Evolutionary conservation across 2,888 invertebrate genomes (phyloP), one percentile per base, ranked within the genome.

Genomic region (Chrysomela aeneicollis): DNA sequence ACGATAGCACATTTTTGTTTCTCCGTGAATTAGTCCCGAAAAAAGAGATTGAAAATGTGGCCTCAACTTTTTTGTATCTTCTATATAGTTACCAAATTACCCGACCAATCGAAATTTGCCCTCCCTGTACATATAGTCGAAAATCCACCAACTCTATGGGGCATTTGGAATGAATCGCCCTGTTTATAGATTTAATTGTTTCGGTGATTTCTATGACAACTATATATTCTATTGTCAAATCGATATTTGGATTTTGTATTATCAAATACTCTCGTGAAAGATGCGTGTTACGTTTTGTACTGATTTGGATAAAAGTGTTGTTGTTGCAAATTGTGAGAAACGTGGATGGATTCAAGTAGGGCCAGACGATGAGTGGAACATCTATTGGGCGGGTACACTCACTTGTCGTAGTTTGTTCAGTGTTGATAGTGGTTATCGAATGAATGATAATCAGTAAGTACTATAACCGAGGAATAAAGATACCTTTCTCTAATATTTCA

Each of bases 351-450:
- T 86, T 8, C 92, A 92, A 81, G 96, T 94, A 0, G 89, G 90
- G 0, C 90, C 93, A 0, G 95, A 96, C 73, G 96, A 95, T 77
- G 94, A 96, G 75, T 97, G 97, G 97, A 95, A 97, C 81, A 91
- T 97, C 79, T 97, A 97, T 81, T 97, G 97, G 96, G 93, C 96
- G 2, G 92, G 92, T 63, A 94, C 95, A 1, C 90, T 91, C 77
- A 95, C 93, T n/a, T 95, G 95, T 74, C 87, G 96, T 63, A 93
- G 89, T 76, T 89, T 97, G 67, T 97, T 97, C 79, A 95, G 95
- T 78, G 91, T 95, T 12, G 97, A 97, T 77, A 93, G 90, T 78
- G 95, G 95, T 10, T 96, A 95, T 82, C 87, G 96, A 74, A 91
- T 97, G 90, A 90, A 90, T 74, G 95, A 97, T 82, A 93, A 94